phyloP scores from a whole-genome alignment of 1,140 invertebrate species.

The Philaenus spumarius region DNA sequence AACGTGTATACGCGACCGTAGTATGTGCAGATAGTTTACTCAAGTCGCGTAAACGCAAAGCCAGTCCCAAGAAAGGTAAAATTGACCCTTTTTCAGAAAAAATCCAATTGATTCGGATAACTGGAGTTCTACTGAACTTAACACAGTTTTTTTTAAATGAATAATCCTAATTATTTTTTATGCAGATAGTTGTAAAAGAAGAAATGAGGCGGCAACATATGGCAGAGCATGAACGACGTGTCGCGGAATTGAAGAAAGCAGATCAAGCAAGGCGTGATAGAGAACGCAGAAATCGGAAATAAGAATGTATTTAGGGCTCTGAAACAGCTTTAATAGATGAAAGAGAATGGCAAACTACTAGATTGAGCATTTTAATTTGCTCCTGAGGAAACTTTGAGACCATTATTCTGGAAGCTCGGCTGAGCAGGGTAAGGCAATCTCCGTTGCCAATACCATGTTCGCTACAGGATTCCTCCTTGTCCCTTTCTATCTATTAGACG shows the following conservation, averaged over 20 bases:
- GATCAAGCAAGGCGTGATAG: constrained; percentile 24
- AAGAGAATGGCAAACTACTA: not conserved
- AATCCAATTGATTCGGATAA: too few relatives aligned
- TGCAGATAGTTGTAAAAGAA: constrained; percentile 77
- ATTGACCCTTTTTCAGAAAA: too few relatives aligned
- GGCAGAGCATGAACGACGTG: constrained; percentile 70
- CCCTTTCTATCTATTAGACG: not conserved
- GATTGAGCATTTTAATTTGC: not conserved
- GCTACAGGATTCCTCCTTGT: not conserved
- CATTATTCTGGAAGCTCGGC: not conserved
- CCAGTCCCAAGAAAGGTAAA: not conserved
- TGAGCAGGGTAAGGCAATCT: constrained; percentile 7
- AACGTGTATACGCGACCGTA: too few relatives aligned
- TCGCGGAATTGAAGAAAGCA: constrained; percentile 56
- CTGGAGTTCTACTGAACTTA: not conserved
- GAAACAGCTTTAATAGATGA: not conserved
- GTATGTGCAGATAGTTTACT: too few relatives aligned
- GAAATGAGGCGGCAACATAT: constrained; percentile 76
- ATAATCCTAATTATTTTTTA: constrained; percentile 13
- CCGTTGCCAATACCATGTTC: too few relatives aligned
- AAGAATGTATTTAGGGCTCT: not conserved
- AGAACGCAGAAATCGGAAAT: constrained; percentile 18
- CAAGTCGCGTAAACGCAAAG: too few relatives aligned
- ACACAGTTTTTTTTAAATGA: not conserved
- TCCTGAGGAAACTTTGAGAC: not conserved